Conservation (phyloP, 2,888 invertebrate genomes). For the Lasioglossum villosulum region DNA sequence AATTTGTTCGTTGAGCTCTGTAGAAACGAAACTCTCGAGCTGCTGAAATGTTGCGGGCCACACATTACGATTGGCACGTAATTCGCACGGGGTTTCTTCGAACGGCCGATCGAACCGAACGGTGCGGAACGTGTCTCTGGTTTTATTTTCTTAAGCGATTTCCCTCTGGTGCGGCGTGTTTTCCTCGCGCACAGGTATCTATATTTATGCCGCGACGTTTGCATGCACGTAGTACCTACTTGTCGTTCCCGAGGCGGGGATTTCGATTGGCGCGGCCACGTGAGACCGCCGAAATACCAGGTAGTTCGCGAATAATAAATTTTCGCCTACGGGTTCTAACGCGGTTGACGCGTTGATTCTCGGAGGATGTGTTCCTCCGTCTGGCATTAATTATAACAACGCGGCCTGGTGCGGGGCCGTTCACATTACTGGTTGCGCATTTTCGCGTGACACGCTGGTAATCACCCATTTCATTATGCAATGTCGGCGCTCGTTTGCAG, state of each 20-base stretch:
- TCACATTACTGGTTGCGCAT: background rate
- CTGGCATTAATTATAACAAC: background rate
- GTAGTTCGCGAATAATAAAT: slow-evolving; percentile 56
- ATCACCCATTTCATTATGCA: slow-evolving; percentile 25
- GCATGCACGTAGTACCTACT: slow-evolving; percentile 34
- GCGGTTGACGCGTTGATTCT: background rate
- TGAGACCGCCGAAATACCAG: slow-evolving; percentile 60
- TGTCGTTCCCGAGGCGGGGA: slow-evolving; percentile 34
- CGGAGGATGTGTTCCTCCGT: background rate
- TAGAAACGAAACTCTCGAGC: background rate
- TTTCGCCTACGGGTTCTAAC: slow-evolving; percentile 28
- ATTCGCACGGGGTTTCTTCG: background rate
- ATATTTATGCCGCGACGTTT: slow-evolving; percentile 65
- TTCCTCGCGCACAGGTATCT: slow-evolving; percentile 56
- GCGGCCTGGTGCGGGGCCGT: background rate
- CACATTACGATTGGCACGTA: background rate
- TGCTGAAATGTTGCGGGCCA: background rate
- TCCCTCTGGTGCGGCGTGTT: slow-evolving; percentile 35
- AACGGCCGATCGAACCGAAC: slow-evolving; percentile 17
- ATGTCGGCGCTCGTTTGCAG: slow-evolving; percentile 56
- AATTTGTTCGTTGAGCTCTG: background rate
- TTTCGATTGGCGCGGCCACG: slow-evolving; percentile 52
- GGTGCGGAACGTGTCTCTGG: slow-evolving; percentile 19
- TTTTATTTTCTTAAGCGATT: slow-evolving; percentile 57
- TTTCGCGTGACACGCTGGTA: slow-evolving; percentile 18